phyloP scores from a whole-genome alignment of 1,140 invertebrate genomes.

The Atopsyche davidsoni region DNA sequence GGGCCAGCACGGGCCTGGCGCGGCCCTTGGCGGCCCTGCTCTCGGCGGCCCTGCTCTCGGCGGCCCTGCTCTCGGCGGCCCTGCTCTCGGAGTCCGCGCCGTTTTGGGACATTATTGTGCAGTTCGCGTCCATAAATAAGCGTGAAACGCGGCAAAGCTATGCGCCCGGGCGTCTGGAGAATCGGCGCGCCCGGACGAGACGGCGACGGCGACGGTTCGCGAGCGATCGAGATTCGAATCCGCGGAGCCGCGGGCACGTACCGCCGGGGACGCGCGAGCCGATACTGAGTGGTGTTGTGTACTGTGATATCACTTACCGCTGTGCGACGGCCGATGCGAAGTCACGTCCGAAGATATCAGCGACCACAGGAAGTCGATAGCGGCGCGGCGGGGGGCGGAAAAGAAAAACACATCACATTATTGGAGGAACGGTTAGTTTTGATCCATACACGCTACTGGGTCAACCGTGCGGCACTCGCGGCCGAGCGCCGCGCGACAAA shows the following conservation, averaged over 20 bases:
- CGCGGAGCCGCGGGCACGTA: constrained; percentile 5
- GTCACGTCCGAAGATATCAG: constrained; percentile 16
- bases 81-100: constrained; percentile 13
- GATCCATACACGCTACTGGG: neutral
- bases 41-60: constrained; percentile 1
- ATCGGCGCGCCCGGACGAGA: neutral
- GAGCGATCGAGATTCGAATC: constrained; percentile 2
- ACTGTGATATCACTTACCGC: constrained; percentile 26
- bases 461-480: neutral
- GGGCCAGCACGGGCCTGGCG: constrained; percentile 24
- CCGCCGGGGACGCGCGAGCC: neutral
- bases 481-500: neutral
- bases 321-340: constrained; percentile 15
- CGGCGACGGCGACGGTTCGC: neutral
- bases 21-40: constrained; percentile 8
- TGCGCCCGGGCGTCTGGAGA: neutral
- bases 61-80: constrained; percentile 11
- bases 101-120: constrained; percentile 13
- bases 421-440: neutral
- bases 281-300: neutral
- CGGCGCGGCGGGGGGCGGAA: constrained; percentile 4
- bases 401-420: neutral
- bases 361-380: constrained; percentile 24
- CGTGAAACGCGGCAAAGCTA: neutral
- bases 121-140: neutral